Evolutionary conservation across 2,113 vertebrate species (phyloP).

Genomic region (Saccopteryx bilineata): DNA sequence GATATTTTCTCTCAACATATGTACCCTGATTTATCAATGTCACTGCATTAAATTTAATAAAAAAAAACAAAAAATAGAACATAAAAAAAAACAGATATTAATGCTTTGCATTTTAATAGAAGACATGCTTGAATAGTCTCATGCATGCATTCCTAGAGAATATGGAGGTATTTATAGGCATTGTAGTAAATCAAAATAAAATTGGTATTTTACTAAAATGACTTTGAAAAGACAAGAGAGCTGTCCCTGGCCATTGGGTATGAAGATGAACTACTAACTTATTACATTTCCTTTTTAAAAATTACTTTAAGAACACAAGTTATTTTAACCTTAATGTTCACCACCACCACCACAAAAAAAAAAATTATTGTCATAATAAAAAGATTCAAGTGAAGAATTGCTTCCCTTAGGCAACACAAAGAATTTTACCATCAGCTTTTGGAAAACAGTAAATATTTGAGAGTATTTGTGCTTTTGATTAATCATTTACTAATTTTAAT

Average conservation of each 20-base stretch:
- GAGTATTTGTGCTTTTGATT: slow-evolving; percentile 68
- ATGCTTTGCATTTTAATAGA: slow-evolving; percentile 40
- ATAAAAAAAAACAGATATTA: slow-evolving; percentile 42
- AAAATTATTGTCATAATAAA: background rate
- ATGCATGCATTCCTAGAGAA: background rate
- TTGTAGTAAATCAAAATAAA: slow-evolving; percentile 48
- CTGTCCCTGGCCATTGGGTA: background rate
- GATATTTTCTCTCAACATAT: too few species aligned
- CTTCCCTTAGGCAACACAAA: slow-evolving; percentile 25
- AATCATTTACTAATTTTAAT: slow-evolving; percentile 72
- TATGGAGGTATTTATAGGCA: slow-evolving; percentile 19
- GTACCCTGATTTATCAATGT: too few species aligned
- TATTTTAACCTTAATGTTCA: slow-evolving; percentile 60
- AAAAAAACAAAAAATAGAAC: too few species aligned
- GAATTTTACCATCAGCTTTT: slow-evolving; percentile 37
- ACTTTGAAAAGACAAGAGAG: slow-evolving; percentile 44
- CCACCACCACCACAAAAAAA: slow-evolving; percentile 46
- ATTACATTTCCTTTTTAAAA: slow-evolving; percentile 51
- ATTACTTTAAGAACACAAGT: slow-evolving; percentile 47
- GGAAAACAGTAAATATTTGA: slow-evolving; percentile 66
- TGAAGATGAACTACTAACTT: slow-evolving; percentile 51
- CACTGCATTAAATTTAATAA: too few species aligned
- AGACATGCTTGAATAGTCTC: background rate
- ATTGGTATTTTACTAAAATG: slow-evolving; percentile 59
- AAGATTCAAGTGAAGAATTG: slow-evolving; percentile 52